Conservation (phyloP, 2,797 vertebrate genomes). For the Siniperca obscura region DNA sequence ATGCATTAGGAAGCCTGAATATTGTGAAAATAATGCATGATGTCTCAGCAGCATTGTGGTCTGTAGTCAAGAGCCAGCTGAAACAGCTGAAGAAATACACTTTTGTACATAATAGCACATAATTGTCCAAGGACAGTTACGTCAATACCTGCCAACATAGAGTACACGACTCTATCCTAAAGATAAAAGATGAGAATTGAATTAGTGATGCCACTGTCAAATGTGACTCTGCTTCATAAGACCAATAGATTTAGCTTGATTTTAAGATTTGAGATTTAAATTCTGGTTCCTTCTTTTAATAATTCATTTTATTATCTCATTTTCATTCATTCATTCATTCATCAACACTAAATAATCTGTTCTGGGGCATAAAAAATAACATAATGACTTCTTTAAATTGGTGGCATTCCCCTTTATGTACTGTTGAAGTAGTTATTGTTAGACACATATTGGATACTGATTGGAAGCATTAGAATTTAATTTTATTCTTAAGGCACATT, state of each 20-base stretch:
- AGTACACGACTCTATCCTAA: neutral
- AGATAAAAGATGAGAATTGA: neutral
- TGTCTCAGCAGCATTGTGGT: slow-evolving; percentile 6
- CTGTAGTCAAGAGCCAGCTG: neutral
- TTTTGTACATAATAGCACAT: neutral
- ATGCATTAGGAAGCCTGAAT: neutral
- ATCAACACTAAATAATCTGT: neutral
- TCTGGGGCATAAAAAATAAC: neutral
- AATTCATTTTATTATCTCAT: neutral
- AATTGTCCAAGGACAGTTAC: slow-evolving; percentile 15
- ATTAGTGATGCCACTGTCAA: neutral
- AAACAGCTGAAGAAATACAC: slow-evolving; percentile 1
- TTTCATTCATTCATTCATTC: too few species aligned
- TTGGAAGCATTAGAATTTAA: neutral
- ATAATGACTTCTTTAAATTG: neutral
- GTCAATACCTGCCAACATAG: slow-evolving; percentile 2
- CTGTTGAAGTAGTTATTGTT: neutral
- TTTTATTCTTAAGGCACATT: neutral
- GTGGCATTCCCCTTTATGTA: neutral
- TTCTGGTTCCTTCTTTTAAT: neutral
- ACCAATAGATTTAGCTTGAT: neutral
- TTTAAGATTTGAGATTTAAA: neutral
- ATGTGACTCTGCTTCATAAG: neutral
- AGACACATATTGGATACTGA: neutral
- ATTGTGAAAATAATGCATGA: neutral